These are phyloP conservation scores for Magallana gigas DNA, from an alignment of 1,140 invertebrate genomes.

Conservation along the genomic window DNA sequence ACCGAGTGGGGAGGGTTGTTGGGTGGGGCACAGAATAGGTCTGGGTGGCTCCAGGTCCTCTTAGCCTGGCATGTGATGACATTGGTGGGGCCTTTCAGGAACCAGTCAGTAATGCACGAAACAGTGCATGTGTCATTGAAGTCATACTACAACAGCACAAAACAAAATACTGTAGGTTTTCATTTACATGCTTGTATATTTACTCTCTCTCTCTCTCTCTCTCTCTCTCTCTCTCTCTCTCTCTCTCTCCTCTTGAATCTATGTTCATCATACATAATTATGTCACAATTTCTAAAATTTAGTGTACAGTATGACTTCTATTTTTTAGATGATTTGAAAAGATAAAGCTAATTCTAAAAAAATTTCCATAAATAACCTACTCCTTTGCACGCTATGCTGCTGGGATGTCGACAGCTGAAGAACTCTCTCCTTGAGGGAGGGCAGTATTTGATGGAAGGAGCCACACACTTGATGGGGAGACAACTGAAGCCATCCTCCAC, in stretches of 20 bases:
- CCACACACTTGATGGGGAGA: slow-evolving; percentile 43
- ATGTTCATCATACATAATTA: too few relatives aligned
- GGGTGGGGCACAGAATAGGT: slow-evolving; percentile 60
- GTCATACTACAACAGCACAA: slow-evolving; percentile 25
- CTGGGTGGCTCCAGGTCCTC: slow-evolving; percentile 55
- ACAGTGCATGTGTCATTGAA: slow-evolving; percentile 52
- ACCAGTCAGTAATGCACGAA: slow-evolving; percentile 47
- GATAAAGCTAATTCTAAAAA: not conserved
- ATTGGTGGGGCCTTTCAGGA: slow-evolving; percentile 44
- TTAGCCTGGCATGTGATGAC: slow-evolving; percentile 52
- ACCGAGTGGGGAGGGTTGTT: slow-evolving; percentile 60
- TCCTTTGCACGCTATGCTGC: not conserved
- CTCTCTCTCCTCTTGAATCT: too few relatives aligned
- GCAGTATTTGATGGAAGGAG: slow-evolving; percentile 49
- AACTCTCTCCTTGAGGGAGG: slow-evolving; percentile 28
- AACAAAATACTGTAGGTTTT: not conserved
- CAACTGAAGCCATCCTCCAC: slow-evolving; percentile 53
- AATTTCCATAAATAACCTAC: not conserved
- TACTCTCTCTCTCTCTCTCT: not conserved
- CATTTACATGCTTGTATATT: not conserved
- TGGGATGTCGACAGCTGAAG: slow-evolving; percentile 48
- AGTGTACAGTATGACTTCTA: too few relatives aligned
- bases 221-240: too few relatives aligned
- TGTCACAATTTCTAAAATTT: too few relatives aligned
- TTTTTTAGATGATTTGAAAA: too few relatives aligned